Conservation (phyloP, 2,113 vertebrate species). For the Oryctolagus cuniculus region DNA sequence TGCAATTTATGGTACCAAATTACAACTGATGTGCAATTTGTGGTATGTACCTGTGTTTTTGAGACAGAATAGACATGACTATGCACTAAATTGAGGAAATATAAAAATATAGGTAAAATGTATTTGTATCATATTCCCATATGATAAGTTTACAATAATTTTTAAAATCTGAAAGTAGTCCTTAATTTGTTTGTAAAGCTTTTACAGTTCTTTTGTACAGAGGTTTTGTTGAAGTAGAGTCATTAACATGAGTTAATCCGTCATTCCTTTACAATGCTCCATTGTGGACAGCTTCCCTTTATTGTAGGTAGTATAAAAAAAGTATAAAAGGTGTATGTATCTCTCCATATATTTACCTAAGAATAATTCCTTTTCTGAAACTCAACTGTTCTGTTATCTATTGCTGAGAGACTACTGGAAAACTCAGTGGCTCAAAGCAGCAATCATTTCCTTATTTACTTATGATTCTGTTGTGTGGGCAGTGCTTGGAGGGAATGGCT, state of each 20-base stretch:
- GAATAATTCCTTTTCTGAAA: constrained; percentile 51
- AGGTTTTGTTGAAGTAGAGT: constrained; percentile 33
- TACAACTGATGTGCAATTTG: constrained; percentile 65
- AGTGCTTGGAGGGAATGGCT: neutral
- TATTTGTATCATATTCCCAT: no score
- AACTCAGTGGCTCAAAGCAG: constrained; percentile 31
- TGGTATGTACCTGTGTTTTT: constrained; percentile 52
- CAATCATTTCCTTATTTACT: constrained; percentile 22
- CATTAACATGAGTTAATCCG: constrained; percentile 30
- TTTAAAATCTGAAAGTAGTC: constrained; percentile 24
- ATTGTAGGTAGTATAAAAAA: neutral
- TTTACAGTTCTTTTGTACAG: constrained; percentile 50
- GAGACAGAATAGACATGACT: constrained; percentile 59
- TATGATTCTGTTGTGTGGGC: constrained; percentile 9
- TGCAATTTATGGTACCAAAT: constrained; percentile 54
- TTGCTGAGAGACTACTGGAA: constrained; percentile 65
- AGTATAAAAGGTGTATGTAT: neutral
- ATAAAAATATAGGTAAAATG: constrained; percentile 57
- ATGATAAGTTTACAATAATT: constrained; percentile 44
- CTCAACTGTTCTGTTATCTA: constrained; percentile 15
- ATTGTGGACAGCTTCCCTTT: constrained; percentile 28
- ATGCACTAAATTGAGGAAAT: constrained; percentile 49
- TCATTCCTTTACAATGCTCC: constrained; percentile 37
- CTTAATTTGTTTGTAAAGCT: constrained; percentile 57
- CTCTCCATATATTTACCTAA: constrained; percentile 22